These are phyloP conservation scores for Crocodylus rhombifer DNA, from an alignment of 2,797 vertebrate species.

Conservation along the genomic window DNA sequence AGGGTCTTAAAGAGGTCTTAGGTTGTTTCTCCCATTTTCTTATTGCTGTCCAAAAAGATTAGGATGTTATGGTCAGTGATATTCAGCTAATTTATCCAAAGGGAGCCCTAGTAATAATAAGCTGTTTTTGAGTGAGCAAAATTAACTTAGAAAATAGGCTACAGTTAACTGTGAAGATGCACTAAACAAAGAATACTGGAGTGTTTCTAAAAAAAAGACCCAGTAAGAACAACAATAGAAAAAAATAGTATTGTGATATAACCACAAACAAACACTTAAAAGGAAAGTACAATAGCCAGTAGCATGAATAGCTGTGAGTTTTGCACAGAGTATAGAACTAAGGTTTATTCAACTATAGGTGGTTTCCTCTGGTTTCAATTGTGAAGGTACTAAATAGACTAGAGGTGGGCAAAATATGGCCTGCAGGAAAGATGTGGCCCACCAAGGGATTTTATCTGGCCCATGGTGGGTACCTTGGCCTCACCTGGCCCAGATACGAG, in stretches of 20 bases:
- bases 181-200: background rate
- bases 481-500: too few species aligned
- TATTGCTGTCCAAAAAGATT: background rate
- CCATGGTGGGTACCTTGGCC: too few species aligned
- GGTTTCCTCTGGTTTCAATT: background rate
- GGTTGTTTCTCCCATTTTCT: background rate
- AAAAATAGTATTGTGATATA: background rate
- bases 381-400: background rate
- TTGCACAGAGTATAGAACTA: background rate
- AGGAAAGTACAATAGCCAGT: background rate
- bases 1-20: background rate
- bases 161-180: background rate
- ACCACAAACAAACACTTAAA: background rate
- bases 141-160: background rate
- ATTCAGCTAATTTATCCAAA: background rate
- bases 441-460: too few species aligned
- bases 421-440: too few species aligned
- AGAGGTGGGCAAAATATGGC: too few species aligned
- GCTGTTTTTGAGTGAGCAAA: background rate
- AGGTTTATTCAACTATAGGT: background rate
- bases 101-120: background rate
- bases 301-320: background rate
- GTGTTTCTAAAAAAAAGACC: too few species aligned
- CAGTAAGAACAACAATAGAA: too few species aligned
- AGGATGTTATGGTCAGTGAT: background rate